A percentile compares a stretch with the other conserved stretches of the same genome.
phyloP scores from a whole-genome alignment of 2,888 invertebrate genomes.

The Caradrina kadenii region DNA sequence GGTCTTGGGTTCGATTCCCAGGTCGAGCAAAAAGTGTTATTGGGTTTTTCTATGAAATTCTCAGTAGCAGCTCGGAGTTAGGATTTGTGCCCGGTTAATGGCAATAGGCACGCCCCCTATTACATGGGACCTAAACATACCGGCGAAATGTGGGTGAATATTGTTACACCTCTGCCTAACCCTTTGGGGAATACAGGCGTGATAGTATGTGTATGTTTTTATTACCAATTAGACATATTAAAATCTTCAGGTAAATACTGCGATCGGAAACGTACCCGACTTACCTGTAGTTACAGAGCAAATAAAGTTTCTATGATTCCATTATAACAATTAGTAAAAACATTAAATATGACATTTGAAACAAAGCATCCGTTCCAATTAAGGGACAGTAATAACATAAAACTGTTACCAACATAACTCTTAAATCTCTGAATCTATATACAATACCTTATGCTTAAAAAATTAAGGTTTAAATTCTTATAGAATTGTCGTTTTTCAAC shows the following conservation, averaged over 20 bases:
- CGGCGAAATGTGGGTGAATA: no score
- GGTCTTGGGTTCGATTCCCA: no score
- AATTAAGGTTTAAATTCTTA: slow-evolving; percentile 57
- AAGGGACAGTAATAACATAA: slow-evolving; percentile 80
- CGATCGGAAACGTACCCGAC: slow-evolving; percentile 17
- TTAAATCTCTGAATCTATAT: slow-evolving; percentile 11
- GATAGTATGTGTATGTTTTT: no score
- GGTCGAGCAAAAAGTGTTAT: no score
- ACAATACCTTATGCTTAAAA: slow-evolving; percentile 13
- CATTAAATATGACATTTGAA: slow-evolving; percentile 76
- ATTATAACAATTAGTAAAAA: slow-evolving; percentile 65
- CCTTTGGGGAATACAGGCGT: no score
- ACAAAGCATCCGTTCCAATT: slow-evolving; percentile 84
- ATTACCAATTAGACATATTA: slow-evolving; percentile 27
- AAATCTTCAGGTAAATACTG: slow-evolving; percentile 29
- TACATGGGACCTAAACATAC: no score
- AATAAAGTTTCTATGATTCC: slow-evolving; percentile 54
- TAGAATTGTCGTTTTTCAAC: not conserved
- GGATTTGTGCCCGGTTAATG: no score
- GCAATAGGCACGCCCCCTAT: no score
- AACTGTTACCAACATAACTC: slow-evolving; percentile 65
- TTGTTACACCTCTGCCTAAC: no score
- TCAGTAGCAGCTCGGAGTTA: no score
- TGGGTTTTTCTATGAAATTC: no score
- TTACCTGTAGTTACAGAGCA: slow-evolving; percentile 40